These are phyloP conservation scores for Mobula hypostoma DNA, from an alignment of 2,113 vertebrate species.

Conservation along the genomic window DNA sequence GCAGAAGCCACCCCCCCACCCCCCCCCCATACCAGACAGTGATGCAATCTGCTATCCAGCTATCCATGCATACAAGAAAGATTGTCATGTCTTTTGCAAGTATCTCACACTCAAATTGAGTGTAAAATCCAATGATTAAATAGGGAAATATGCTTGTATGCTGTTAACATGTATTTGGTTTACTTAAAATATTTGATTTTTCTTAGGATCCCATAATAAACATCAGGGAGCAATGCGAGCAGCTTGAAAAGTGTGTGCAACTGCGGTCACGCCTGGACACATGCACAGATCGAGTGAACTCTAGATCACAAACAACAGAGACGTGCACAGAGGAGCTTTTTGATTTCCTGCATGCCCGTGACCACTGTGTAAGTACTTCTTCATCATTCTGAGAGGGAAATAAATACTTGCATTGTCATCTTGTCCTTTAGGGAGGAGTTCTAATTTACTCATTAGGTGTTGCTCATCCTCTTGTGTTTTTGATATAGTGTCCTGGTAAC, in stretches of 20 bases:
- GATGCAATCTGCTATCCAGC: too few relatives aligned
- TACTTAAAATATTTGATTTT: not conserved
- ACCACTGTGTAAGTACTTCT: conserved; percentile 73
- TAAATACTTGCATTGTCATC: not conserved
- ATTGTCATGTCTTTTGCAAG: too few relatives aligned
- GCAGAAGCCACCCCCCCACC: too few relatives aligned
- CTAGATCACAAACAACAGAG: conserved; percentile 65
- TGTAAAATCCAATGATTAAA: not conserved
- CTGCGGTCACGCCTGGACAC: conserved; percentile 63
- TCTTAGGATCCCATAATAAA: conserved; percentile 70
- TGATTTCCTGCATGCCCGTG: conserved; percentile 82
- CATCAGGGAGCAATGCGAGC: conserved; percentile 68
- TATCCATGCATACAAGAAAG: not conserved
- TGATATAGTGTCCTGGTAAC: not conserved
- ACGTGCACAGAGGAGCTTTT: conserved; percentile 88
- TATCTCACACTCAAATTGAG: too few relatives aligned
- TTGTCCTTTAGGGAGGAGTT: not conserved
- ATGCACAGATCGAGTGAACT: conserved; percentile 64
- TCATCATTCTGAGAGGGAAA: conserved; percentile 8
- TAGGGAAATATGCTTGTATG: not conserved
- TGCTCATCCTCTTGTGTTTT: not conserved
- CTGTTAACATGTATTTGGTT: not conserved
- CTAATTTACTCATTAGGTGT: not conserved
- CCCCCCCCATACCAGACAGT: too few relatives aligned
- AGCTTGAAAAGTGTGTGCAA: conserved; percentile 70